phyloP scores from a whole-genome alignment of 2,888 invertebrate genomes.

The Drosophila neonasuta region DNA sequence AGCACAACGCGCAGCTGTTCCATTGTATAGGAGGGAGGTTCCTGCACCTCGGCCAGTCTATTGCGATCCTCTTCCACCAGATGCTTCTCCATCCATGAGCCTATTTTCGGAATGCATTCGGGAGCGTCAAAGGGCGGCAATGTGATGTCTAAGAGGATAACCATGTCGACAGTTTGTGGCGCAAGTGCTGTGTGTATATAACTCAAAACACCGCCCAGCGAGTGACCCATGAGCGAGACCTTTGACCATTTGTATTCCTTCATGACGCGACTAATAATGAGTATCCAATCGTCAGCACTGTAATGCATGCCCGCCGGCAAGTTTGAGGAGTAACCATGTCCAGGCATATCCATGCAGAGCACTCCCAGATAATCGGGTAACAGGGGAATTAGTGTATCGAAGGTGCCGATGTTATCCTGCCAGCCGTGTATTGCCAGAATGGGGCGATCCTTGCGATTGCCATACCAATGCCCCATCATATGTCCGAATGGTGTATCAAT shows the following conservation, averaged over 20 bases:
- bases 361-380: constrained; percentile 83
- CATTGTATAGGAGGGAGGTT: constrained; percentile 85
- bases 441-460: constrained; percentile 84
- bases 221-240: constrained; percentile 86
- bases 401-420: constrained; percentile 89
- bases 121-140: constrained; percentile 19
- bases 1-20: constrained; percentile 84
- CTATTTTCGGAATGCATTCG: not conserved
- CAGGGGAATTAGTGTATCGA: constrained; percentile 86
- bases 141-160: constrained; percentile 11
- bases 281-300: constrained; percentile 74
- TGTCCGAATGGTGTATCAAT: constrained; percentile 87
- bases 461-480: constrained; percentile 88
- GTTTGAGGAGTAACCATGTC: constrained; percentile 87
- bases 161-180: constrained; percentile 59
- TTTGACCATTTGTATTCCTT: constrained; percentile 86
- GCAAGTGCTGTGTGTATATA: constrained; percentile 85
- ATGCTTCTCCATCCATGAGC: constrained; percentile 78
- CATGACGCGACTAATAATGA: constrained; percentile 83
- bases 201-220: constrained; percentile 85
- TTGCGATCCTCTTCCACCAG: constrained; percentile 80
- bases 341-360: constrained; percentile 86
- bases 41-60: constrained; percentile 57
- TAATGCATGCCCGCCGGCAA: constrained; percentile 84
- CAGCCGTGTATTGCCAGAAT: constrained; percentile 89